Evolutionary conservation across 2,888 invertebrate genomes (phyloP).

Genomic region (Orchesella flavescens): DNA sequence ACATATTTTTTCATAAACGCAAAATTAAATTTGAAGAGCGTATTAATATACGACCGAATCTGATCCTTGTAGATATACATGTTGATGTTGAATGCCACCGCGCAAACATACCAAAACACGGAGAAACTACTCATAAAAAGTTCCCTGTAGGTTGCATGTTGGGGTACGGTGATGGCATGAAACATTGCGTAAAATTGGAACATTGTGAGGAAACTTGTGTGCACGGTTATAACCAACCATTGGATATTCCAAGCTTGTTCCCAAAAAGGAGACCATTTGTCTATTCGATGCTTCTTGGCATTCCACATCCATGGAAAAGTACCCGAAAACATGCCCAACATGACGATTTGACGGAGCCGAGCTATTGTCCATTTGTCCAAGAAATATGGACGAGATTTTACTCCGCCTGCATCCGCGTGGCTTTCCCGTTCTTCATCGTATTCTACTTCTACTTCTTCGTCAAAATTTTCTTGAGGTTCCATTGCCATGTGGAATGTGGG

Average conservation of each 20-base stretch:
- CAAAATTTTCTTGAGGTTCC: not conserved
- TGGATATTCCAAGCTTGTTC: constrained; percentile 16
- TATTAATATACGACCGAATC: not conserved
- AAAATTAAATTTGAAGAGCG: too few species aligned
- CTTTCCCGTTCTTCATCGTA: too few species aligned
- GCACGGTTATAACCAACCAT: constrained; percentile 26
- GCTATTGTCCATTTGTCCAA: constrained; percentile 22
- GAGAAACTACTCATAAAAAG: constrained; percentile 48
- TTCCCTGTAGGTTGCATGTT: constrained; percentile 40
- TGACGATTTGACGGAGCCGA: constrained; percentile 23
- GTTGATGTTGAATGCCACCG: constrained; percentile 52
- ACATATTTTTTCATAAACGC: constrained; percentile 6
- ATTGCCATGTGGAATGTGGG: not conserved
- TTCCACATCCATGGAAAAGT: constrained; percentile 41
- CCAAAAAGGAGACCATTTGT: constrained; percentile 10
- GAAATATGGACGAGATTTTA: constrained; percentile 4
- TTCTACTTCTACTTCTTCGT: too few species aligned
- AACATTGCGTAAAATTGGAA: constrained; percentile 48
- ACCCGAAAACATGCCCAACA: constrained; percentile 32
- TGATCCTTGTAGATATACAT: constrained; percentile 49
- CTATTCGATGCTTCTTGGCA: constrained; percentile 1
- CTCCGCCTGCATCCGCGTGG: too few species aligned
- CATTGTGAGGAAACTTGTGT: constrained; percentile 10
- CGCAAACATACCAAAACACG: constrained; percentile 54
- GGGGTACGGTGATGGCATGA: not conserved